phyloP scores from a whole-genome alignment of 2,113 vertebrate species.

The Turnix velox region DNA sequence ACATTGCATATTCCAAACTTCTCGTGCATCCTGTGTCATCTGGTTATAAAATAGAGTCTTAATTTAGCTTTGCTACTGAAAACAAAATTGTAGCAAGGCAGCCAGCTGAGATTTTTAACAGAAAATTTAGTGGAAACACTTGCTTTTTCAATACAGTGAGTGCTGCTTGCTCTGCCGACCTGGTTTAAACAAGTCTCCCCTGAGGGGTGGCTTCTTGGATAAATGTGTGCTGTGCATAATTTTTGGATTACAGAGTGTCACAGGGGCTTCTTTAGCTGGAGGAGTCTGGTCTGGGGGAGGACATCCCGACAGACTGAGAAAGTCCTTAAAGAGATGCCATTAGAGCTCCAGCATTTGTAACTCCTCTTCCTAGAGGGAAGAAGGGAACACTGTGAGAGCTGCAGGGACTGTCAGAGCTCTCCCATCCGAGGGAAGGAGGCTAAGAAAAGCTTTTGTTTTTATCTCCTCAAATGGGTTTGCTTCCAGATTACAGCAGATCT shows the following conservation, averaged over 20 bases:
- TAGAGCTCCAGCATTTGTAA: background rate
- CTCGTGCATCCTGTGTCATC: background rate
- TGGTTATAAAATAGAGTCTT: conserved; percentile 15
- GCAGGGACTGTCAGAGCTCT: background rate
- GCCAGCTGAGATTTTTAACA: background rate
- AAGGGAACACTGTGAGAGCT: background rate
- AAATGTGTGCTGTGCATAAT: background rate
- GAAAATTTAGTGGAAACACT: background rate
- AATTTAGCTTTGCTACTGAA: conserved; percentile 30
- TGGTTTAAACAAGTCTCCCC: conserved; percentile 12
- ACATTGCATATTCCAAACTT: conserved; percentile 24
- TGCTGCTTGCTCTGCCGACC: background rate
- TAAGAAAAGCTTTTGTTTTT: conserved; percentile 6
- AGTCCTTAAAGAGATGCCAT: background rate
- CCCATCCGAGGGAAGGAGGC: background rate
- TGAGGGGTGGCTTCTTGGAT: conserved; percentile 11
- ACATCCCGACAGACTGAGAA: background rate
- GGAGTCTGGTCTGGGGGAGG: background rate
- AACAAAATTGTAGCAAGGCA: background rate
- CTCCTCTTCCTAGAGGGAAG: background rate
- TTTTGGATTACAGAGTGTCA: conserved; percentile 32
- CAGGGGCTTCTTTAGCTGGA: background rate
- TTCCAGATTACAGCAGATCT: conserved; percentile 20
- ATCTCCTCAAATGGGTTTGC: background rate
- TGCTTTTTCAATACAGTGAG: background rate